A percentile compares a stretch with the other conserved stretches of the same genome.
phyloP scores from a whole-genome alignment of 2,113 vertebrate species.

The Triplophysa tibetana region DNA sequence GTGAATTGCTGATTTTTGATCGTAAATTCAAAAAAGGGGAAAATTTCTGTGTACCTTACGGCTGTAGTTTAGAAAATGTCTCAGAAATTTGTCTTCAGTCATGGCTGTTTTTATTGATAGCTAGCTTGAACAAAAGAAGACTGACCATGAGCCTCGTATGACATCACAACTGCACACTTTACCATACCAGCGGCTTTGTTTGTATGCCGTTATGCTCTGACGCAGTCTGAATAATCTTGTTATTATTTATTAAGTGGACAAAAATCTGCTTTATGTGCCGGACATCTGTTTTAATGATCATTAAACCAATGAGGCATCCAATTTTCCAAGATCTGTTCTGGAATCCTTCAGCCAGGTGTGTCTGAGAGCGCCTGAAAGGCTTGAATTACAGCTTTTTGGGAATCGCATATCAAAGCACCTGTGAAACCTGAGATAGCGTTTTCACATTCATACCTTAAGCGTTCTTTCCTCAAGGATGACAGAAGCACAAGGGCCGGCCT shows the following conservation, averaged over 20 bases:
- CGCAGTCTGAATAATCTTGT: background rate
- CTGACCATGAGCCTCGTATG: background rate
- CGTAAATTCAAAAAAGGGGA: too few species aligned
- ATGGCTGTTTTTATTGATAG: background rate
- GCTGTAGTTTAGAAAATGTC: too few species aligned
- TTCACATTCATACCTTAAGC: conserved; percentile 54
- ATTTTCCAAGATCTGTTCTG: background rate
- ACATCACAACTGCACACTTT: background rate
- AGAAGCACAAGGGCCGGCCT: background rate
- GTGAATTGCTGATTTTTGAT: too few species aligned
- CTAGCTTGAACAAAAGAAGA: conserved; percentile 15
- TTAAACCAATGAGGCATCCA: background rate
- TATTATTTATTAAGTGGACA: conserved; percentile 15
- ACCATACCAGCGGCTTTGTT: background rate
- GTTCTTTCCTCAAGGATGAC: conserved; percentile 50
- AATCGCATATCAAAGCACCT: conserved; percentile 68
- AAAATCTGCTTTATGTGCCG: background rate
- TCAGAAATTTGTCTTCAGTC: too few species aligned
- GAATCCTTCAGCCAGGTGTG: background rate
- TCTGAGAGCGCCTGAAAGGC: conserved; percentile 38
- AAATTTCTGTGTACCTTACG: too few species aligned
- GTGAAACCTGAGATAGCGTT: conserved; percentile 63
- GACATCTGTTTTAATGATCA: background rate
- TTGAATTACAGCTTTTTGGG: conserved; percentile 61
- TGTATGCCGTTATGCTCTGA: background rate